These are phyloP conservation scores for Synanthedon andrenaeformis DNA, from an alignment of 2,888 invertebrate species.

Conservation along the genomic window DNA sequence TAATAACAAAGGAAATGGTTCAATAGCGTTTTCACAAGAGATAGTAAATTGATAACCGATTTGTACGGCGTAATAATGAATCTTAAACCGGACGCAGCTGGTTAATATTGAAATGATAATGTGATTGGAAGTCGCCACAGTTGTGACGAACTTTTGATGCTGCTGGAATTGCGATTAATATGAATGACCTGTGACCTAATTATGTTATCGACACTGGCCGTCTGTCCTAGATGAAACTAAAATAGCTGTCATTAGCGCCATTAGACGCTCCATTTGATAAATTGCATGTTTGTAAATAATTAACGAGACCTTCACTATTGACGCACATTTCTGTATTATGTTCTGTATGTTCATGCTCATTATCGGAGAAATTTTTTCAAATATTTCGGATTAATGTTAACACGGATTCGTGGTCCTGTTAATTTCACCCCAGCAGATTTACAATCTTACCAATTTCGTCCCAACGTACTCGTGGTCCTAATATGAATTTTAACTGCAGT, in stretches of 20 bases:
- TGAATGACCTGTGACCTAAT: constrained; percentile 43
- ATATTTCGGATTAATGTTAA: no score
- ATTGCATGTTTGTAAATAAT: constrained; percentile 18
- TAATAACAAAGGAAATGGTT: no score
- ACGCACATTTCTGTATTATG: not conserved
- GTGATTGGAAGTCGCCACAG: not conserved
- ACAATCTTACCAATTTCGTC: no score
- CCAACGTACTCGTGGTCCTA: no score
- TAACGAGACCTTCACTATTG: constrained; percentile 7
- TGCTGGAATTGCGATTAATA: constrained; percentile 41
- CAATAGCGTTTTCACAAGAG: no score
- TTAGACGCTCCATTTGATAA: constrained; percentile 9
- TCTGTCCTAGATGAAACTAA: constrained; percentile 43
- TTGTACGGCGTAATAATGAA: not conserved
- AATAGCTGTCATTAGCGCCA: constrained; percentile 21
- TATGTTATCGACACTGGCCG: constrained; percentile 26
- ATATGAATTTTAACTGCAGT: no score
- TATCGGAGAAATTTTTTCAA: not conserved
- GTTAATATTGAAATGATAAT: not conserved
- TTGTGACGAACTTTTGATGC: not conserved
- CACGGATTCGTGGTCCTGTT: no score
- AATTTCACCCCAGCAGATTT: no score
- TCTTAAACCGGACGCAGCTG: not conserved
- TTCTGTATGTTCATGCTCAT: not conserved
- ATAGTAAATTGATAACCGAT: not conserved